Base-by-base conservation (phyloP, 2,888 invertebrate genomes). In the Escarpia spicata region DNA sequence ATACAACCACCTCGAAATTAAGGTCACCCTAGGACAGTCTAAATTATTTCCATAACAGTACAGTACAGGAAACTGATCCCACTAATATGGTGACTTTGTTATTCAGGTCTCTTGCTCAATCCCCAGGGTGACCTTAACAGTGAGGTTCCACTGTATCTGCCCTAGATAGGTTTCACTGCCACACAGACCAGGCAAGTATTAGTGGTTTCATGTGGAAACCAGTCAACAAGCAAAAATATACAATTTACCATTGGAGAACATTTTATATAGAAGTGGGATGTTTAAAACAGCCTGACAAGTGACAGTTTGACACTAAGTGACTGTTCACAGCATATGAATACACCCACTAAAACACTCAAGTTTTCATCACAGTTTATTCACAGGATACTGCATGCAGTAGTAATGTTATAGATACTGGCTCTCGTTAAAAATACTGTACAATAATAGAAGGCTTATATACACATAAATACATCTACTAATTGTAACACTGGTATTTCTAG, bases 331-430 rank as follows among this genome's bases (percentile, higher is more conserved):
- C 6, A 6, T 3, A 75, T 26, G 75, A 75, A 75, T n/a, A 75
- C 75, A 75, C 15, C 60, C 1, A 60, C n/a, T 26, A 75, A 26
- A 75, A 75, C 26, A 26, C 15, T 6, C 9, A 75, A 26, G 75
- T 75, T 75, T 75, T 75, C 75, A 75, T n/a, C 75, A 75, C 26
- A n/a, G n/a, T 75, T 75, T 75, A 75, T 75, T 75, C 75, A 75
- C 75, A 75, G 75, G 26, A 75, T n/a, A 75, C 75, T 75, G 75
- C 75, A 75, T 26, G 8, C 75, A 75, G 75, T 26, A 75, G 75
- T 6, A 75, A 15, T 75, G 75, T 75, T 75, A 75, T 75, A 75
- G 75, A 75, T 75, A 75, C 75, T 75, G 75, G 75, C 75, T 75
- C 75, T 75, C 4, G 75, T 75, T 75, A n/a, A 75, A 75, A 75